Base-by-base conservation (phyloP, 2,113 vertebrate genomes). In the Salvator merianae region DNA sequence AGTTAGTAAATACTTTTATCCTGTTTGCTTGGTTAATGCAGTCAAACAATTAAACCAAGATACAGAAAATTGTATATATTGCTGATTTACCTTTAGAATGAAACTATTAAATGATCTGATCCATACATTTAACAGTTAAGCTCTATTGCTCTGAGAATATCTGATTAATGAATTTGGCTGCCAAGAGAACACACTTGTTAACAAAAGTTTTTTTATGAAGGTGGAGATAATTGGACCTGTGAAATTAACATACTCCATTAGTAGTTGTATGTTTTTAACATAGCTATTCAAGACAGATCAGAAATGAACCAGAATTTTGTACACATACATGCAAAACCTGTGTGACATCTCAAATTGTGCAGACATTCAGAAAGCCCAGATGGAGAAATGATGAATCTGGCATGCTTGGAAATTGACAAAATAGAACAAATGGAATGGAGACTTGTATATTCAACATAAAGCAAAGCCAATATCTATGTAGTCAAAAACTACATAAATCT, bases 101-200 rank as follows among this genome's bases (percentile, higher is more conserved):
- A 92, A 93, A 92, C 92, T 93, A 93, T 90, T 94, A 91, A 65
- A 79, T 79, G 81, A 73, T 88, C 87, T 78, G 91, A 88, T 93
- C 93, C 93, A 92, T 93, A 94, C 93, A 95, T 91, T 93, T 93
- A 93, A 89, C 93, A 87, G 92, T 95, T 95, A 93, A 94, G 90
- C 87, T 85, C 90, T 92, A 86, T 89, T 95, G 91, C 91, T 91
- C 93, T 91, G 91, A 93, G 93, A 96, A 94, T 93, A 92, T 88
- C 93, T 95, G 94, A 95, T 95, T 94, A 93, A 93, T 89, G 92
- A 93, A 93, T 92, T 91, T 93, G 94, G 94, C 94, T 96, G 95
- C 93, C 92, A 93, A 94, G 92, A 65, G 95, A 94, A 95, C 94
- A 90, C 90, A 95, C 91, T 94, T 83, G 92, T 94, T 96, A 95